These are phyloP conservation scores for Allophyes oxyacanthae DNA, from an alignment of 2,888 invertebrate species.

Conservation along the genomic window DNA sequence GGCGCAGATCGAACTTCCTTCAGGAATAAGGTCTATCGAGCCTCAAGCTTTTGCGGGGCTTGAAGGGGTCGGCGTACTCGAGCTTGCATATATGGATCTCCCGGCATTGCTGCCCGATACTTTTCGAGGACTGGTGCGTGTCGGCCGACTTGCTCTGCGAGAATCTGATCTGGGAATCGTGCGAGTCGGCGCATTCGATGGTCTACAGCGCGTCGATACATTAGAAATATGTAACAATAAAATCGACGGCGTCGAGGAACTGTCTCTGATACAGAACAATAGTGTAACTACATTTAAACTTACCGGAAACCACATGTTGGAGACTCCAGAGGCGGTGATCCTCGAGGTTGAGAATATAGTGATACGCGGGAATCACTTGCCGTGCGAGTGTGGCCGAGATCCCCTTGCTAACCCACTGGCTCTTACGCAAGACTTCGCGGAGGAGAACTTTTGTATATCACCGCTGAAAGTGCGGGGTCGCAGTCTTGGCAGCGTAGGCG, in stretches of 20 bases:
- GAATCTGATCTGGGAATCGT: conserved; percentile 95
- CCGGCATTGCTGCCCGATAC: conserved; percentile 92
- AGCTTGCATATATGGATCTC: conserved; percentile 95
- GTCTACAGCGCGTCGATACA: conserved; percentile 92
- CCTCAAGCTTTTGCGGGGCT: conserved; percentile 95
- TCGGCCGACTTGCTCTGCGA: conserved; percentile 93
- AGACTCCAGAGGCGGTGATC: conserved; percentile 93
- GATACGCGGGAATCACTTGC: conserved; percentile 94
- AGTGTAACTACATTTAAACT: conserved; percentile 92
- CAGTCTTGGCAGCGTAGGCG: conserved; percentile 90
- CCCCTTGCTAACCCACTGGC: conserved; percentile 93
- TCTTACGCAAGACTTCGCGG: conserved; percentile 91
- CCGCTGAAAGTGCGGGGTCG: conserved; percentile 95
- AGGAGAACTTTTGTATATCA: conserved; percentile 95
- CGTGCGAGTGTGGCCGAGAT: conserved; percentile 96
- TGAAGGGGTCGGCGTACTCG: conserved; percentile 94
- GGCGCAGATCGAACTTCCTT: conserved; percentile 94
- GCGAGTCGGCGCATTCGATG: conserved; percentile 93
- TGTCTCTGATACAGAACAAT: conserved; percentile 92
- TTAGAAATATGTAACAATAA: conserved; percentile 95
- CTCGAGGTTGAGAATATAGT: conserved; percentile 92
- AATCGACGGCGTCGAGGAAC: conserved; percentile 94
- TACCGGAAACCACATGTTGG: conserved; percentile 95
- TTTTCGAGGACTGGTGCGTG: conserved; percentile 93
- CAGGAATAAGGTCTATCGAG: conserved; percentile 93